Evolutionary conservation across 2,797 vertebrate genomes (phyloP), one percentile per base, ranked within the genome.

Genomic region (Cyprinodon diabolis): DNA sequence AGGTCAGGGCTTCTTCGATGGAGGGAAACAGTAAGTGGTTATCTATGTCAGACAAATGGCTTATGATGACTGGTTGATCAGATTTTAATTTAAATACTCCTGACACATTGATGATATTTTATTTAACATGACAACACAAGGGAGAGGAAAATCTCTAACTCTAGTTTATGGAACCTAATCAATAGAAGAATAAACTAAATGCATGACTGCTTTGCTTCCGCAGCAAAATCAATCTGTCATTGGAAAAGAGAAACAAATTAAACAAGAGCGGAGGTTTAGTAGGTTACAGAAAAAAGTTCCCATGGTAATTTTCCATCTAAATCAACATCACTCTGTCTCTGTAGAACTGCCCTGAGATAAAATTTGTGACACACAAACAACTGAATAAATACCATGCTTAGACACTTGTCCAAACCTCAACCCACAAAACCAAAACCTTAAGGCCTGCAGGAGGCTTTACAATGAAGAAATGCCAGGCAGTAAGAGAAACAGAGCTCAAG

Each of bases 151-250:
- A 72, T 83, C 62, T 43, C 51, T 63, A 14, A 66, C 77, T 40
- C 48, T 40, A 13, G 81, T 87, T 88, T 77, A 82, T 80, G 79
- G 71, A 86, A 86, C 80, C 23, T 55, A 82, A 84, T 86, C 77
- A 86, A 83, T 73, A 80, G 66, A 19, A 58, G 72, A 87, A 72
- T 78, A 82, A 86, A 83, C 62, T 78, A 69, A 70, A 74, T 23
- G 58, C 78, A 82, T 80, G 77, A 81, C 71, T 78, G 76, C 56
- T 66, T 72, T 66, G 69, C 79, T 79, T 81, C 23, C 63, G 65
- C 60, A 35, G 30, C 8, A 10, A 75, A 62, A 78, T 87, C 56
- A 7, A 83, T 84, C 83, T 63, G 74, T 87, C 79, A 80, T 80
- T 51, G 45, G 56, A 78, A 71, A 75, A 51, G 58, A 83, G 60